Evolutionary conservation across 2,888 invertebrate species (phyloP), one percentile per base, ranked within the genome.

Genomic region (Holacanthella duospinosa): DNA sequence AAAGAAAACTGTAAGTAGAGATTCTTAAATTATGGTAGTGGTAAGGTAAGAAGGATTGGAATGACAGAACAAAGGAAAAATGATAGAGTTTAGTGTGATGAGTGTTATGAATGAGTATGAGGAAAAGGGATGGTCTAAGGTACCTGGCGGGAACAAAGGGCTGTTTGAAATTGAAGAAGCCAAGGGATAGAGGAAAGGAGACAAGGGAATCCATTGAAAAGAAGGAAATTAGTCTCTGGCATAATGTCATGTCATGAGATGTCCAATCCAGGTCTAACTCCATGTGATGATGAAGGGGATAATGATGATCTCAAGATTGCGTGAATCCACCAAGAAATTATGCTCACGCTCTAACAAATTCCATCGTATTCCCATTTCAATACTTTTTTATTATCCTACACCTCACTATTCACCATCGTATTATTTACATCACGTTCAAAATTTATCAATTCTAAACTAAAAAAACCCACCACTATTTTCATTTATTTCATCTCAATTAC

Each of bases 311-410:
- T 58, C 63, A 63, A 68, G 67, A 70, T 70, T 68, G 67, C 70
- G 66, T 70, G 68, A 68, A 70, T 65, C 61, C 56, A 60, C 60
- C 59, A 64, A 64, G 63, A 66, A 66, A 70, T 68, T 68, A 66
- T 59, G 63, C 65, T 68, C 68, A 68, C 67, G 70, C 67, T 70
- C 67, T 63, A 70, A 67, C 67, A 68, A 64, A 66, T 63, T 65
- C 65, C 61, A 4, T 9, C 36, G 6, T 36, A n/a, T n/a, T n/a
- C n/a, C n/a, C n/a, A n/a, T n/a, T n/a, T n/a, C n/a, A n/a, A n/a
- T n/a, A n/a, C n/a, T 36, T 36, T 36, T 36, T 36, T 36, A 58
- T 36, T 16, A 36, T 36, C 36, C 19, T 21, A 9, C 48, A 48
- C 48, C 48, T 48, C 48, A 48, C n/a, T 48, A 48, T 21, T 48